Percentiles rank a stretch among this genome's conserved stretches.
Evolutionary conservation across 2,888 invertebrate genomes (phyloP).

Genomic region (Trachelus iudaicus): DNA sequence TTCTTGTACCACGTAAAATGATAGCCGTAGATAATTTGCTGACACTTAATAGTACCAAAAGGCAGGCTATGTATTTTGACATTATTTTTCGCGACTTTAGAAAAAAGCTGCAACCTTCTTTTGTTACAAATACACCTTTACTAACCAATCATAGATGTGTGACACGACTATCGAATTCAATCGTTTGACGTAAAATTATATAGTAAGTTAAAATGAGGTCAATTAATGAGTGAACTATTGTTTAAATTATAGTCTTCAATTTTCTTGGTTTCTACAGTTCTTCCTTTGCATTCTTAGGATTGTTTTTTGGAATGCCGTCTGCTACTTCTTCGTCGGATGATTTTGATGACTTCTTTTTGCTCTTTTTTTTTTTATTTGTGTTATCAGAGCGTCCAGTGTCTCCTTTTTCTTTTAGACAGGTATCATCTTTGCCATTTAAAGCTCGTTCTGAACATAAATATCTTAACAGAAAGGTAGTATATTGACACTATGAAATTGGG

Average conservation of each 20-base stretch:
- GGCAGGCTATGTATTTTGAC: slow-evolving; percentile 33
- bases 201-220: neutral
- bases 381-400: slow-evolving; percentile 43
- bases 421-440: slow-evolving; percentile 75
- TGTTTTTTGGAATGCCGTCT: slow-evolving; percentile 23
- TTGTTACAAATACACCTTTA: neutral
- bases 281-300: slow-evolving; percentile 33
- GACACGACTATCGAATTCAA: neutral
- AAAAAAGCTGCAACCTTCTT: neutral
- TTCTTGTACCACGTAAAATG: slow-evolving; percentile 32
- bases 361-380: slow-evolving; percentile 62
- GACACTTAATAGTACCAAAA: slow-evolving; percentile 29
- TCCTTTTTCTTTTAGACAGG: slow-evolving; percentile 73
- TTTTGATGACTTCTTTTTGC: slow-evolving; percentile 11
- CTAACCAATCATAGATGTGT: neutral
- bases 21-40: slow-evolving; percentile 24
- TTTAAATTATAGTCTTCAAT: neutral
- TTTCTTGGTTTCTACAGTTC: slow-evolving; percentile 29
- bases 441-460: slow-evolving; percentile 84
- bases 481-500: neutral
- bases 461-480: slow-evolving; percentile 46
- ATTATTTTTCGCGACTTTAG: slow-evolving; percentile 28
- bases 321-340: slow-evolving; percentile 11
- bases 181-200: neutral
- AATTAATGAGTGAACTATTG: neutral